phyloP scores from a whole-genome alignment of 1,140 invertebrate species.

The Whitmania pigra region DNA sequence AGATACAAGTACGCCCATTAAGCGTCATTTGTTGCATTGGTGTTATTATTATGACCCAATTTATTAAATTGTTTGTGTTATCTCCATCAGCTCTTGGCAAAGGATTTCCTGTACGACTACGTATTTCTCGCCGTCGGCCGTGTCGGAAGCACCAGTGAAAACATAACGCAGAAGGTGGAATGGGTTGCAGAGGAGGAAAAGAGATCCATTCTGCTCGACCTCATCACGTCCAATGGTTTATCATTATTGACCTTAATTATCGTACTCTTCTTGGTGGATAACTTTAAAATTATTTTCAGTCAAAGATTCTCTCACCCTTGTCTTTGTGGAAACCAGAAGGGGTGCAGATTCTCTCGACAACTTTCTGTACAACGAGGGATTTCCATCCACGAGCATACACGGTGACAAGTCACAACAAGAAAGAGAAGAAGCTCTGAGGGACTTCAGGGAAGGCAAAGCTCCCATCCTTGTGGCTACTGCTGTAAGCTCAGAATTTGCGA shows the following conservation, averaged over 20 bases:
- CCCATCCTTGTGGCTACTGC: constrained; percentile 96
- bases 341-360: constrained; percentile 89
- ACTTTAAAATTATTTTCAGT: constrained; percentile 49
- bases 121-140: constrained; percentile 97
- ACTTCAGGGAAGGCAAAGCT: constrained; percentile 75
- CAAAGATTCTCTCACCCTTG: constrained; percentile 57
- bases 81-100: constrained; percentile 48
- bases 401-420: constrained; percentile 89
- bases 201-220: constrained; percentile 12
- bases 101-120: constrained; percentile 93
- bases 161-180: constrained; percentile 94
- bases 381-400: constrained; percentile 94
- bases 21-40: constrained; percentile 37
- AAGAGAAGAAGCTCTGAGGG: constrained; percentile 79
- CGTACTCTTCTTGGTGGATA: background rate
- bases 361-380: constrained; percentile 69
- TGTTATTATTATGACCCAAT: background rate
- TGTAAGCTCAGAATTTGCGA: constrained; percentile 33
- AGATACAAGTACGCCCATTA: constrained; percentile 61
- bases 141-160: constrained; percentile 96
- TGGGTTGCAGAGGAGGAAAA: constrained; percentile 97
- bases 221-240: constrained; percentile 7
- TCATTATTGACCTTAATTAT: background rate
- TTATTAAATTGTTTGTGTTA: background rate
- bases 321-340: constrained; percentile 98